Conservation (phyloP, 2,113 vertebrate species). For the Rhinopithecus roxellana region DNA sequence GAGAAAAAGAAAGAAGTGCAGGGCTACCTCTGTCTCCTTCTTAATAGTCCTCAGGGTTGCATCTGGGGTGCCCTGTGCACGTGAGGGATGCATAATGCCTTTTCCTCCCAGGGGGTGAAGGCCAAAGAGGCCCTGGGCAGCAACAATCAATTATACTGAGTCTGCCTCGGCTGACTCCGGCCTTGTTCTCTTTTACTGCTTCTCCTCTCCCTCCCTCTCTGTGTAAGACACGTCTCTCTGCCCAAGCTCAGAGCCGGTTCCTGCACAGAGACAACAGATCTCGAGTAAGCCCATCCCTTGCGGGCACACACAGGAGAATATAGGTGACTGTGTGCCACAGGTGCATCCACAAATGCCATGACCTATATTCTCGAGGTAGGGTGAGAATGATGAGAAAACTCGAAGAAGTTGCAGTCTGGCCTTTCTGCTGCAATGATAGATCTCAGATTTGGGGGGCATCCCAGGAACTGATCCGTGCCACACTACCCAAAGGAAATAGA, state of each 20-base stretch:
- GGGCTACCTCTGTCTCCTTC: too few relatives aligned
- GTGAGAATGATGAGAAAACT: accelerated
- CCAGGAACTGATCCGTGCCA: too few relatives aligned
- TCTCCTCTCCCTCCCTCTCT: too few relatives aligned
- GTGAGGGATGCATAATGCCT: not conserved
- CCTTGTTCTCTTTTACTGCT: not conserved
- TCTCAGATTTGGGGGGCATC: not conserved
- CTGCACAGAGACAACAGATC: not conserved
- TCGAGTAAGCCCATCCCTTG: not conserved
- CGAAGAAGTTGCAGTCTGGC: not conserved
- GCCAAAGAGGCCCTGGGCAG: not conserved
- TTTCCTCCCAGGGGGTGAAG: not conserved
- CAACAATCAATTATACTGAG: not conserved
- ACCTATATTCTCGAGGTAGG: not conserved
- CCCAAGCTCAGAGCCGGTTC: not conserved
- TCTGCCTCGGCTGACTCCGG: not conserved
- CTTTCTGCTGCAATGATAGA: too few relatives aligned
- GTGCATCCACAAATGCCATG: not conserved
- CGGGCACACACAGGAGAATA: not conserved
- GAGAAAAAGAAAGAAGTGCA: not conserved
- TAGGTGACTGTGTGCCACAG: not conserved
- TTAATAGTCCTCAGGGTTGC: not conserved
- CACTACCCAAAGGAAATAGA: not conserved
- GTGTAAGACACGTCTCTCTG: not conserved
- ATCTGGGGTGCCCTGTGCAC: not conserved